Percentiles rank a stretch among this genome's conserved stretches.
Evolutionary conservation across 2,888 invertebrate species (phyloP).

Genomic region (Keiferia lycopersicella): DNA sequence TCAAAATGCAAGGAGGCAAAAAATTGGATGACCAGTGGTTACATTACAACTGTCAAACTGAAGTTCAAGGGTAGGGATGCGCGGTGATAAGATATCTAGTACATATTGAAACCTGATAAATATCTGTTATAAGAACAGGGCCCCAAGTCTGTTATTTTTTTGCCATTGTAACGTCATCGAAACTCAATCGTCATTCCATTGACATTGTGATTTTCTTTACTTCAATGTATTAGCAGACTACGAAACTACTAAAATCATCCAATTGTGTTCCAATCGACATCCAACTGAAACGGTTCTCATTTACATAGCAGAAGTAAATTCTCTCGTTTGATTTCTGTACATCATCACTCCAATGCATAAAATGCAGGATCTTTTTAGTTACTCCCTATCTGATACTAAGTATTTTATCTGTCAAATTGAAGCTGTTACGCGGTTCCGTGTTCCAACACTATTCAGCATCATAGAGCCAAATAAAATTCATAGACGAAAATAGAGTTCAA

Average conservation of each 20-base stretch:
- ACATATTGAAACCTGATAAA: neutral
- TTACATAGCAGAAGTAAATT: too few relatives aligned
- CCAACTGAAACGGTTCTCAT: too few relatives aligned
- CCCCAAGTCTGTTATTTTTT: too few relatives aligned
- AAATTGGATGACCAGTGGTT: slow-evolving; percentile 78
- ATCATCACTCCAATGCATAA: too few relatives aligned
- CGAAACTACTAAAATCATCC: too few relatives aligned
- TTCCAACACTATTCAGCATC: slow-evolving; percentile 54
- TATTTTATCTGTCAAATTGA: neutral
- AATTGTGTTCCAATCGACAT: too few relatives aligned
- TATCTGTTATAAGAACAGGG: neutral
- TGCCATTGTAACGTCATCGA: too few relatives aligned
- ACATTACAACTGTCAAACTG: slow-evolving; percentile 79
- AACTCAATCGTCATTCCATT: too few relatives aligned
- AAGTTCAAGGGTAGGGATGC: slow-evolving; percentile 51
- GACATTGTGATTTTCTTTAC: too few relatives aligned
- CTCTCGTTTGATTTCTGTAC: too few relatives aligned
- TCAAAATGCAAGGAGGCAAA: slow-evolving; percentile 79
- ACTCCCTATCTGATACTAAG: neutral
- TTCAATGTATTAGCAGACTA: too few relatives aligned
- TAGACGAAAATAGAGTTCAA: slow-evolving; percentile 67
- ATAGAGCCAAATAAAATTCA: slow-evolving; percentile 44
- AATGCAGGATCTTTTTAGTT: too few relatives aligned
- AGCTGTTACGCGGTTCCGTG: slow-evolving; percentile 42
- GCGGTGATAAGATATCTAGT: slow-evolving; percentile 17